Evolutionary conservation across 2,113 vertebrate species (phyloP), one percentile per base, ranked within the genome.

Genomic region (Pica pica): DNA sequence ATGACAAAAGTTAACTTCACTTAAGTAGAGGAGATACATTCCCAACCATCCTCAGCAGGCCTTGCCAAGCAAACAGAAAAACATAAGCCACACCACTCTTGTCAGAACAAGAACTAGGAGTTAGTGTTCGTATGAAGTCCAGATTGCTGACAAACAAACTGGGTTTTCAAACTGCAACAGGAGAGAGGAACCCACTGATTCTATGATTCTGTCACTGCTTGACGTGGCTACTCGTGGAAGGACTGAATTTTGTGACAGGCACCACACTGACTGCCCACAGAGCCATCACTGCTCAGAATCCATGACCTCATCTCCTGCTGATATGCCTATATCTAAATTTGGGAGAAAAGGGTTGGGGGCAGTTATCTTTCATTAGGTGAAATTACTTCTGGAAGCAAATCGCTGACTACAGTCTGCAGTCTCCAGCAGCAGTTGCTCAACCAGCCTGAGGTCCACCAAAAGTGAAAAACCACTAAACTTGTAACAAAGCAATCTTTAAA

Each of bases 1-100:
- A 96, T 28, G 37, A 88, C 89, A 79, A 85, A 81, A 55, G 52
- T 81, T 68, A 92, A 95, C 33, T 91, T 93, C 47, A 52, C 52
- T 93, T 74, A 75, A 37, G 59, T 20, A 64, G 41, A 89, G 75
- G 46, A 26, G 26, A 88, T 7, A 74, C 50, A 70, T 60, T 93
- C 60, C 52, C 69, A 85, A 83, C 10, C 35, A 93, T 30, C 27
- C 69, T 63, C 41, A 89, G 47, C 26, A 93, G 53, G 50, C n/a
- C 55, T 80, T 60, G 70, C 23, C 50, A 86, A 55, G 44, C 30
- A 86, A 93, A 52, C 16, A 74, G 30, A 63, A 63, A 50, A 86
- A 47, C 1, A 2, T 13, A 56, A 88, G 28, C 37, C 57, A 53
- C 24, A 10, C 3, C 13, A 55, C 42, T 53, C 56, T n/a, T 18